Evolutionary conservation across 1,140 invertebrate genomes (phyloP).

Genomic region (Sycobia sp.): DNA sequence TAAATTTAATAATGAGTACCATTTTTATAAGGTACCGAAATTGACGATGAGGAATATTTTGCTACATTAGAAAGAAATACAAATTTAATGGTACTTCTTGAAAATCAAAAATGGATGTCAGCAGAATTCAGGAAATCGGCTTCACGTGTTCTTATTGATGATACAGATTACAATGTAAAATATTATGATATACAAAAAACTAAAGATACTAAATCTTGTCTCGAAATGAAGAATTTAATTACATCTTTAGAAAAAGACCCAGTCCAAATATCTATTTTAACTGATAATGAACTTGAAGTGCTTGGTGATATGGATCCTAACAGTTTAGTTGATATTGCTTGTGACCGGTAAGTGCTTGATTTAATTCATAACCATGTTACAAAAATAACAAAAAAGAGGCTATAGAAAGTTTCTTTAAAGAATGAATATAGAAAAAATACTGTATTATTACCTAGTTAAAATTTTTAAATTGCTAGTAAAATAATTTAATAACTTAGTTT

Average conservation of each 20-base stretch:
- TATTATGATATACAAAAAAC: background rate
- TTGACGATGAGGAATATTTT: slow-evolving; percentile 88
- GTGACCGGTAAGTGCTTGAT: slow-evolving; percentile 67
- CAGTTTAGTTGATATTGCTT: slow-evolving; percentile 76
- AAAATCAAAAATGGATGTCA: slow-evolving; percentile 74
- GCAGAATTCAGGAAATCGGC: slow-evolving; percentile 52
- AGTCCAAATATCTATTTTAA: slow-evolving; percentile 79
- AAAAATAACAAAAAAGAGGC: no score
- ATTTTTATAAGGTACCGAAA: slow-evolving; percentile 71
- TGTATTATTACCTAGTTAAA: no score
- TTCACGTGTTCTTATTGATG: slow-evolving; percentile 68
- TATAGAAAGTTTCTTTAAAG: no score
- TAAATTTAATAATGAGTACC: no score
- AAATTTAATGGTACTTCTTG: slow-evolving; percentile 77
- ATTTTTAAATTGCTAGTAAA: no score
- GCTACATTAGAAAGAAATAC: slow-evolving; percentile 82
- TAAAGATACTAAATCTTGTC: background rate
- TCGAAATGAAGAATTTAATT: slow-evolving; percentile 63
- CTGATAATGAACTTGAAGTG: slow-evolving; percentile 78
- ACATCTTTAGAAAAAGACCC: slow-evolving; percentile 77
- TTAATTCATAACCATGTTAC: no score
- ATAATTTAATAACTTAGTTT: no score
- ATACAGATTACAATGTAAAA: slow-evolving; percentile 66
- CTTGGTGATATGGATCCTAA: slow-evolving; percentile 86
- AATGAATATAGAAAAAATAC: no score